Conservation (phyloP, 2,797 vertebrate genomes). For the Allobates femoralis region DNA sequence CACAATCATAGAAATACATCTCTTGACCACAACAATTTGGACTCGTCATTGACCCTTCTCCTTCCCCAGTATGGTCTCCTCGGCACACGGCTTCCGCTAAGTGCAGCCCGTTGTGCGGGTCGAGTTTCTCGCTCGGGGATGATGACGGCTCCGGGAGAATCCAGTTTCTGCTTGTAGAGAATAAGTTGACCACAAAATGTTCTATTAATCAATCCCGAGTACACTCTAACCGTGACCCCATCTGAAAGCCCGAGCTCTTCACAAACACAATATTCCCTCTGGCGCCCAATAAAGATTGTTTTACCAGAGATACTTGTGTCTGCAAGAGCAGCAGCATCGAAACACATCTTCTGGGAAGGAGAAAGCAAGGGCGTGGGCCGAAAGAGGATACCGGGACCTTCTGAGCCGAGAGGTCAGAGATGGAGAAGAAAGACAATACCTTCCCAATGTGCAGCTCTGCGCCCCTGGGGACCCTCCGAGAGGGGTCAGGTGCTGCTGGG, state of each 20-base stretch:
- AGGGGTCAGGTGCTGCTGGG: background rate
- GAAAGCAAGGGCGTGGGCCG: conserved; percentile 28
- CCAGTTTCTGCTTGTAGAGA: conserved; percentile 47
- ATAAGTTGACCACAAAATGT: conserved; percentile 60
- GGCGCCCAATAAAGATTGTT: conserved; percentile 52
- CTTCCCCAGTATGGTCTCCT: background rate
- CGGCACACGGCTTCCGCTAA: conserved; percentile 42
- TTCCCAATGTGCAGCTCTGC: conserved; percentile 3
- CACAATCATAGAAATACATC: background rate
- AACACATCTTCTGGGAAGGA: conserved; percentile 47
- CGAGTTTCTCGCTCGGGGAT: conserved; percentile 30
- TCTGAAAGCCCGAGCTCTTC: conserved; percentile 44
- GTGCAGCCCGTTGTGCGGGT: conserved; percentile 33
- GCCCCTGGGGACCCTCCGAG: background rate
- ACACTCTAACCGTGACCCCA: conserved; percentile 38
- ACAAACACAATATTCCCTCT: conserved; percentile 46
- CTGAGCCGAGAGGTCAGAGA: background rate
- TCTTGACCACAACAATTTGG: background rate
- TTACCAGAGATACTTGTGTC: conserved; percentile 55
- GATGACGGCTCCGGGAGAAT: conserved; percentile 27
- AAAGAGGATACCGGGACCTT: conserved; percentile 27
- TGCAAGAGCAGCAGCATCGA: conserved; percentile 39
- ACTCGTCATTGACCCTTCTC: background rate
- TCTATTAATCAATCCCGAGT: conserved; percentile 45
- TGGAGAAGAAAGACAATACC: conserved; percentile 35